phyloP scores from a whole-genome alignment of 2,113 vertebrate genomes.

The Triplophysa tibetana region DNA sequence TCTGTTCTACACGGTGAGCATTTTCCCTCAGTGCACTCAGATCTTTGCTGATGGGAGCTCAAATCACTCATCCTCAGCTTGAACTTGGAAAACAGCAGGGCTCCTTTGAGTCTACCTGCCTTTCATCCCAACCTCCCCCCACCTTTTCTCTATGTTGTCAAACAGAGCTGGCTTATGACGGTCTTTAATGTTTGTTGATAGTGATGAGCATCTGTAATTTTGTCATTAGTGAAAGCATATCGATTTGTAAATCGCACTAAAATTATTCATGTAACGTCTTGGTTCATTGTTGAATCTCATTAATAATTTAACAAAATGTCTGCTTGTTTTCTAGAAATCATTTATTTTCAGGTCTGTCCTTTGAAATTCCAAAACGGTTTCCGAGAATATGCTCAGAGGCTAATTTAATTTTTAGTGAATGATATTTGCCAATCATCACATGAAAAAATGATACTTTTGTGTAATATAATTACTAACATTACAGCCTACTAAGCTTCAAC shows the following conservation, averaged over 20 bases:
- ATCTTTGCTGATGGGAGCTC: constrained; percentile 44
- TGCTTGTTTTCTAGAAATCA: constrained; percentile 9
- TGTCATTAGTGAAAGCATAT: constrained; percentile 13
- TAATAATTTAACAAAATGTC: constrained; percentile 4
- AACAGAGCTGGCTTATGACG: not conserved
- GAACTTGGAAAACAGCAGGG: constrained; percentile 49
- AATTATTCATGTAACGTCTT: not conserved
- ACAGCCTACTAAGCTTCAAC: not conserved
- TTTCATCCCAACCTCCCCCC: constrained; percentile 24
- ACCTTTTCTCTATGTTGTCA: constrained; percentile 23
- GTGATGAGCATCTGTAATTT: constrained; percentile 5
- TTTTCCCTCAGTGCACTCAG: constrained; percentile 38
- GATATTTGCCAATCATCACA: not conserved
- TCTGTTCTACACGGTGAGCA: constrained; percentile 55
- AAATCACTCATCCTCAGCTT: constrained; percentile 44
- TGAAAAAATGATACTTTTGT: not conserved
- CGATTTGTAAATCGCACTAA: not conserved
- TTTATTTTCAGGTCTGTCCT: not conserved
- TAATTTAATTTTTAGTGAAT: constrained; percentile 3
- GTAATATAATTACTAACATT: constrained; percentile 6
- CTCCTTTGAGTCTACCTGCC: constrained; percentile 43
- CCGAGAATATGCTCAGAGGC: not conserved
- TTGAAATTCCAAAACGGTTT: not conserved
- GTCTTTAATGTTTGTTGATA: constrained; percentile 7
- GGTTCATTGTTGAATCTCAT: not conserved